Base-by-base conservation (phyloP, 2,888 invertebrate species). In the Oligia strigilis region DNA sequence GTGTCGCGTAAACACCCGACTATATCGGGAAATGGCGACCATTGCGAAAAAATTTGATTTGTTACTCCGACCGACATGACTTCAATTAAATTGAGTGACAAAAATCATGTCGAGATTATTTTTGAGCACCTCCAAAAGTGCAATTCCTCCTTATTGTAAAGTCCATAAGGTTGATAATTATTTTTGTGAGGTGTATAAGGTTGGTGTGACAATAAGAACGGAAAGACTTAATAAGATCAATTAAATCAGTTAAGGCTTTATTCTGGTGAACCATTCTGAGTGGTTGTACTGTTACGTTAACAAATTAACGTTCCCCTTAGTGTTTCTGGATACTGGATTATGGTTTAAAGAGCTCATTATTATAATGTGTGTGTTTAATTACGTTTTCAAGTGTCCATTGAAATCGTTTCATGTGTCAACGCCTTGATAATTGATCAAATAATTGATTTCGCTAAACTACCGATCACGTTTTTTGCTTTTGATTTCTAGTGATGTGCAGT, bases 21-120 rank as follows among this genome's bases (percentile, higher is more conserved):
- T 93, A 91, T 93, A 94, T 94, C 94, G 90, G 92, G 93, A 93
- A 94, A 93, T 90, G 93, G 92, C 91, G 91, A 91, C 84, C 92
- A 90, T 92, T 91, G 92, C 91, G 93, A 95, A 96, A 96, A 96
- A 96, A 95, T 93, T 95, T 96, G 96, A 96, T 96, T 96, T 96
- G 96, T 96, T 94, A 94, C 94, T 89, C 91, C 88, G 93, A 86
- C 92, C 92, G 89, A 94, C 95, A 93, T 94, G 93, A 92, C 93
- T 93, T 93, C 94, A 93, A 94, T 94, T 94, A 94, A 94, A 95
- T 93, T 94, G 95, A 95, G 95, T 96, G 96, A 96, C 96, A 95
- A 96, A 95, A 95, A 94, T 95, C 92, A 91, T 91, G 92, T 92
- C 90, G 85, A 86, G 78, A 77, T 84, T 67, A 80, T 86, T 84